A percentile compares a stretch with the other conserved stretches of the same genome.
Evolutionary conservation across 2,113 vertebrate species (phyloP).

Genomic region (Emydura subglobosa): DNA sequence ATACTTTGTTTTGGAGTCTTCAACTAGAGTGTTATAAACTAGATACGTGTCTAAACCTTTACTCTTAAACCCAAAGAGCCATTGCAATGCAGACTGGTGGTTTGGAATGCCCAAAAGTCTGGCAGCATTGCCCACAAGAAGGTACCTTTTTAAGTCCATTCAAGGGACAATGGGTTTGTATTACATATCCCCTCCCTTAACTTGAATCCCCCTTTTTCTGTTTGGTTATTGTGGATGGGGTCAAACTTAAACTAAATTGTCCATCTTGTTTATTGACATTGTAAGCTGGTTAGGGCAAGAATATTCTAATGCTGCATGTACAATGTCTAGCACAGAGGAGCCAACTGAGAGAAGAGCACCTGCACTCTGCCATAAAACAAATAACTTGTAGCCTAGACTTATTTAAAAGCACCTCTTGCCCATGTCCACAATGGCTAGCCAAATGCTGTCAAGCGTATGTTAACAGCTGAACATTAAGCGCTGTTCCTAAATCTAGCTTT

Average conservation of each 20-base stretch:
- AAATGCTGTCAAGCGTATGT: neutral
- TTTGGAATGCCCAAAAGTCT: neutral
- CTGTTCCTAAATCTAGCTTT: neutral
- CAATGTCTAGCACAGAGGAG: too few species aligned
- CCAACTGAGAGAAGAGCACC: neutral
- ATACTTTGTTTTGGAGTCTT: neutral
- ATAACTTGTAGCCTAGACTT: constrained; percentile 36
- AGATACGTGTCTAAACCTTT: neutral
- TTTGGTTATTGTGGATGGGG: too few species aligned
- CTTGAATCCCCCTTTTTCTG: accelerated
- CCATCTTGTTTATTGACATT: too few species aligned
- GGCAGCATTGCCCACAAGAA: constrained; percentile 49
- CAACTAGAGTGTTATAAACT: neutral
- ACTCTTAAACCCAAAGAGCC: neutral
- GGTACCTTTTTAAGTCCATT: neutral
- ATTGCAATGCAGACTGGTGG: neutral
- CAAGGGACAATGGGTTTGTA: accelerated
- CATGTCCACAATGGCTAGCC: neutral
- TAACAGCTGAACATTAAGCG: neutral
- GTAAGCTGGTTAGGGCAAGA: neutral
- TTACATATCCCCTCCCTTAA: accelerated
- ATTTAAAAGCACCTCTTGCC: constrained; percentile 14
- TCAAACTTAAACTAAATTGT: neutral
- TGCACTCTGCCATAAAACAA: neutral
- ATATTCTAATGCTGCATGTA: neutral